Base-by-base conservation (phyloP, 2,888 invertebrate species). In the Leptarthrus brevirostris region DNA sequence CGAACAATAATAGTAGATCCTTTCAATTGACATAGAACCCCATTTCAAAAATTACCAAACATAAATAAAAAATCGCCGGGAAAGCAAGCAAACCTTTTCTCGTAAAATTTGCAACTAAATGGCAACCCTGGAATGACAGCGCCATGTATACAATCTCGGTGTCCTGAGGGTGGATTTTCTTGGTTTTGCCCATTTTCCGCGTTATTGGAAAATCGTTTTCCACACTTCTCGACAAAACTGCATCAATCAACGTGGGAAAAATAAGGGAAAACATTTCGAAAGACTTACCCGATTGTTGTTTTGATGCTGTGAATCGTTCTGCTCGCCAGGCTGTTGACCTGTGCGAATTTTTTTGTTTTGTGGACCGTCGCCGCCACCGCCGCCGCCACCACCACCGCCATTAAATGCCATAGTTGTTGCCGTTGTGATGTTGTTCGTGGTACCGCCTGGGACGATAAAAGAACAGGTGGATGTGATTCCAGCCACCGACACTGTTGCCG, bases 301-400 rank as follows among this genome's bases (percentile, higher is more conserved):
- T 30, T 72, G 56, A 18, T 72, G 72, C 36, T 56, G 70, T 36
- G 36, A 36, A 24, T 71, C 72, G 26, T 72, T 75, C 61, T 80
- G 80, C 30, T 84, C 84, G 72, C 82, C 81, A 66, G 83, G 78
- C 80, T 84, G 84, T 77, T 83, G 83, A 74, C 83, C 83, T 76
- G 84, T 84, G 74, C 84, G 84, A 78, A 84, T 84, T 78, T 84
- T 84, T 79, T 84, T 84, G 74, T 84, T 84, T 78, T 84, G 84
- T 78, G 84, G 84, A 74, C 84, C 84, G 78, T 84, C 84, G 74
- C 81, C 82, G 69, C 84, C 82, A 26, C 83, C 83, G 44, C 83
- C 83, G 69, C 82, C 81, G 53, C 78, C 78, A 40, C 76, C 76
- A 20, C 74, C 75, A 30, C 76, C 76, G 74, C 82, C 80, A 77